Evolutionary conservation across 2,797 vertebrate species (phyloP), one percentile per base, ranked within the genome.

Genomic region (Lacerta bilineata): DNA sequence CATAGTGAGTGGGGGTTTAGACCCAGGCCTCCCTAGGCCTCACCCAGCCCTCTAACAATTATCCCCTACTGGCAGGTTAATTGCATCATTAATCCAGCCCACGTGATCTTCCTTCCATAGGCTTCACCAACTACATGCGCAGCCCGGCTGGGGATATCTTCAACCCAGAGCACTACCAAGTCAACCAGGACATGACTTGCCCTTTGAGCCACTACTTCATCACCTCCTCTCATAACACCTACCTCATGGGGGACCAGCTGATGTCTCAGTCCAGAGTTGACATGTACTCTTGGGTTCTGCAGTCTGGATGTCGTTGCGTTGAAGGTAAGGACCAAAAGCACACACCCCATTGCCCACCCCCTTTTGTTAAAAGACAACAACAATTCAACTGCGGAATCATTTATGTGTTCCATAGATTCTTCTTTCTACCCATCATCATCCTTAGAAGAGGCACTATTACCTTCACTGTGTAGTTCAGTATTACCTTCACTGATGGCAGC

Each of bases 201-300:
- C 98, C 99, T 0, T 95, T 99, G 90, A 99, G 98, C 93, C 97
- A 98, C 95, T 99, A 99, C 91, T 99, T 99, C 95, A 98, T 99
- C 87, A 98, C 99, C 90, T 99, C 99, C 0, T 99, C 99, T 72
- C 99, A 99, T 96, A 99, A 99, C 97, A 99, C 99, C 90, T 99
- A 99, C 97, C 98, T 99, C 95, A 98, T 97, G 97, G 99, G 99
- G 0, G 99, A 99, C 97, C 99, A 99, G 95, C 98, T 99, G 91
- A 98, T 98, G 98, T 99, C 99, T 68, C 99, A 99, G 96, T 99
- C 99, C 17, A 96, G 99, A 69, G 98, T 98, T 71, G 99, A 99
- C 96, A 99, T 99, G 99, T 99, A 99, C 0, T 97, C 98, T 46
- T 98, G 99, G 98, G 99, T 99, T 91, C 97, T 99, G 81, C 99